A percentile compares a stretch with the other conserved stretches of the same genome.
Evolutionary conservation across 2,888 invertebrate species (phyloP).

Genomic region (Clivina fossor): DNA sequence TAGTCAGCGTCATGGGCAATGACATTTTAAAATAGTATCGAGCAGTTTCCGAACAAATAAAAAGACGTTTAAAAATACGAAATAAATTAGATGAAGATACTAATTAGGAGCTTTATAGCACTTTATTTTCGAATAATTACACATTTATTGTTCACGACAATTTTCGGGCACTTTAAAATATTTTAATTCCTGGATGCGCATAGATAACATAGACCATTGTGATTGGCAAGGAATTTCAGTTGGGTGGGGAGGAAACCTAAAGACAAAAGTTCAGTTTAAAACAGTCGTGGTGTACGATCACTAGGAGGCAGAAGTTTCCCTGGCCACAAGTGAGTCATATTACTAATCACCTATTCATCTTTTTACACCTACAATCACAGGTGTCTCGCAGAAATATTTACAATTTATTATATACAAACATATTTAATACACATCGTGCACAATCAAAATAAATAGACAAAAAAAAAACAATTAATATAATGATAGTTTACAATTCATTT

Average conservation of each 20-base stretch:
- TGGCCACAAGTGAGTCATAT: constrained; percentile 21
- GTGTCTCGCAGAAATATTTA: too few relatives aligned
- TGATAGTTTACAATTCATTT: too few relatives aligned
- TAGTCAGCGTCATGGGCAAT: constrained; percentile 34
- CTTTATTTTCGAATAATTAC: neutral
- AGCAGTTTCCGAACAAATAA: constrained; percentile 30
- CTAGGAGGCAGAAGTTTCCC: constrained; percentile 36
- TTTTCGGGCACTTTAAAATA: too few relatives aligned
- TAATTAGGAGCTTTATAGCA: constrained; percentile 1
- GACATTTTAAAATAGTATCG: constrained; percentile 36
- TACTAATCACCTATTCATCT: constrained; percentile 17
- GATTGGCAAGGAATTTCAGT: constrained; percentile 48
- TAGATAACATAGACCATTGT: constrained; percentile 41
- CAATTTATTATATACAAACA: too few relatives aligned
- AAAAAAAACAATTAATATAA: too few relatives aligned
- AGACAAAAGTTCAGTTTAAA: constrained; percentile 47
- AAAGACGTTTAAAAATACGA: constrained; percentile 26
- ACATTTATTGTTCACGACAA: too few relatives aligned
- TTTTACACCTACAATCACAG: too few relatives aligned
- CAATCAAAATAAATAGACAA: too few relatives aligned
- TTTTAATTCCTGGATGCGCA: constrained; percentile 8
- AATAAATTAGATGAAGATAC: constrained; percentile 9
- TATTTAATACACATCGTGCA: too few relatives aligned
- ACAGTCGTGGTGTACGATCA: constrained; percentile 47
- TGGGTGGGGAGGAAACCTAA: constrained; percentile 44